Percentiles rank a stretch among this genome's conserved stretches.
phyloP scores from a whole-genome alignment of 2,113 vertebrate genomes.

The Psammodynastes pulverulentus region DNA sequence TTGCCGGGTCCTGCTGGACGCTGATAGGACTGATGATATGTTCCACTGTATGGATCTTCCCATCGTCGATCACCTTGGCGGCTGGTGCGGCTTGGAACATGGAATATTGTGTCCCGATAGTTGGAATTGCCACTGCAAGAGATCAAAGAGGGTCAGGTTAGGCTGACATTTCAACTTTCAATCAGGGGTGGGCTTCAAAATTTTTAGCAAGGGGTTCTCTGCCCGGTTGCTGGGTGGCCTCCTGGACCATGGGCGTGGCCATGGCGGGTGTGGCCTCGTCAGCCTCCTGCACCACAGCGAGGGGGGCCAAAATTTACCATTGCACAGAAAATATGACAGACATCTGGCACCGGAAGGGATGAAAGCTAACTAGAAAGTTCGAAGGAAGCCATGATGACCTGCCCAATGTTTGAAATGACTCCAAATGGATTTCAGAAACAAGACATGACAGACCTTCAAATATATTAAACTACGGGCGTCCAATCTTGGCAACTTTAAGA shows the following conservation, averaged over 20 bases:
- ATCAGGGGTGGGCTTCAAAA: no score
- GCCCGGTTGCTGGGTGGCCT: no score
- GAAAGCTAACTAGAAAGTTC: not conserved
- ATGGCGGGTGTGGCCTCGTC: no score
- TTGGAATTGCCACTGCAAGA: slow-evolving; percentile 84
- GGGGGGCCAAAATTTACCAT: not conserved
- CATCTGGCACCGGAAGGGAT: not conserved
- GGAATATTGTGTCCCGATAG: slow-evolving; percentile 88
- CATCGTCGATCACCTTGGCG: slow-evolving; percentile 91
- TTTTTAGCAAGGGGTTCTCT: no score
- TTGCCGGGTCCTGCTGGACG: slow-evolving; percentile 85
- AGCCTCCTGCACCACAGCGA: no score
- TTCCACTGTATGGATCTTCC: slow-evolving; percentile 90
- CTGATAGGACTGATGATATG: slow-evolving; percentile 93
- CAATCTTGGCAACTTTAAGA: not conserved
- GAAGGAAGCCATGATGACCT: not conserved
- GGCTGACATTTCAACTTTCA: not conserved
- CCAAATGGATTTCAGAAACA: not conserved
- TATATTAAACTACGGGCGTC: not conserved
- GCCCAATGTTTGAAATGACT: not conserved
- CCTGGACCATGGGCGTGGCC: no score
- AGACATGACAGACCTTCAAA: not conserved
- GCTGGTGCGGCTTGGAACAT: slow-evolving; percentile 83
- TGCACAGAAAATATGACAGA: not conserved
- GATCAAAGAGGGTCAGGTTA: slow-evolving; percentile 29